Percentiles rank a stretch among this genome's conserved stretches.
phyloP scores from a whole-genome alignment of 2,888 invertebrate genomes.

The Agonopterix arenella region DNA sequence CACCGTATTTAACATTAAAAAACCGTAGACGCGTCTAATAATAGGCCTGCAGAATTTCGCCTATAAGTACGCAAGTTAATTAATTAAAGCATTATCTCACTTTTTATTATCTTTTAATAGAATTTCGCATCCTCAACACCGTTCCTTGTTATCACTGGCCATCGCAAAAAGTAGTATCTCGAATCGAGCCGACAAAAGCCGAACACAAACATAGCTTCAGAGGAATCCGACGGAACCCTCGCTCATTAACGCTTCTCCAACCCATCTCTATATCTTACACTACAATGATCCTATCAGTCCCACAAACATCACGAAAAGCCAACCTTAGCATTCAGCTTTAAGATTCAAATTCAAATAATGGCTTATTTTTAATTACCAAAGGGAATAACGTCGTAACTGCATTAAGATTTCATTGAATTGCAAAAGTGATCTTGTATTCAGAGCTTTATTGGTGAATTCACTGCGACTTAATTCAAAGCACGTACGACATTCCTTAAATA shows the following conservation, averaged over 20 bases:
- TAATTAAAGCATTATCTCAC: slow-evolving; percentile 10
- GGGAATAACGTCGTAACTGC: slow-evolving; percentile 28
- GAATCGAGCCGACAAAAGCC: slow-evolving; percentile 64
- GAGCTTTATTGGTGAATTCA: too few species aligned
- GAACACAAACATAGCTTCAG: slow-evolving; percentile 58
- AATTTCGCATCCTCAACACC: slow-evolving; percentile 58
- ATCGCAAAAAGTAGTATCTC: slow-evolving; percentile 65
- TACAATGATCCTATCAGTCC: too few species aligned
- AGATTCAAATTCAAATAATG: too few species aligned
- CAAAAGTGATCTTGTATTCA: too few species aligned
- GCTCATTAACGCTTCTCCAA: slow-evolving; percentile 71
- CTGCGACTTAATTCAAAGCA: too few species aligned
- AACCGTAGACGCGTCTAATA: too few species aligned
- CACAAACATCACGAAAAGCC: too few species aligned
- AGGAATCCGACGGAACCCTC: slow-evolving; percentile 61
- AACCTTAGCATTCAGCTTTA: too few species aligned
- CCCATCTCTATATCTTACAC: slow-evolving; percentile 13
- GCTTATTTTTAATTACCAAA: slow-evolving; percentile 7
- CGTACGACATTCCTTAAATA: too few species aligned
- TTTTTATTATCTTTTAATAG: slow-evolving; percentile 39
- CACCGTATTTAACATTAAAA: not conserved
- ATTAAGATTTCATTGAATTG: too few species aligned
- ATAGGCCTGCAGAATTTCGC: not conserved
- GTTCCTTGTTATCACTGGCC: slow-evolving; percentile 66
- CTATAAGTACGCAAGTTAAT: slow-evolving; percentile 1